phyloP scores from a whole-genome alignment of 37 sponge, comb jelly and placozoan species.

The Cliona cf. orientalis region DNA sequence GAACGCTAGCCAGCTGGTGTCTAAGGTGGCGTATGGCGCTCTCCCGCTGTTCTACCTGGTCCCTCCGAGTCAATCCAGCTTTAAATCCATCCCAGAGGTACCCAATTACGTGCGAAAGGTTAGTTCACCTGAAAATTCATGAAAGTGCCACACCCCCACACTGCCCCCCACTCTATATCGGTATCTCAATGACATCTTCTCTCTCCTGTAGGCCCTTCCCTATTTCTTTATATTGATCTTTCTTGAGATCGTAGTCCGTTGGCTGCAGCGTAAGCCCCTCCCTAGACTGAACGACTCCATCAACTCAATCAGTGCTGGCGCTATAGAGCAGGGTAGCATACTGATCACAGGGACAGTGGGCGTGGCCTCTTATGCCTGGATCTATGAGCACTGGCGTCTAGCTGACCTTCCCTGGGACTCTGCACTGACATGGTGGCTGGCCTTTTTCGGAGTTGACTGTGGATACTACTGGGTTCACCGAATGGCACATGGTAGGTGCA shows the following conservation, averaged over 20 bases:
- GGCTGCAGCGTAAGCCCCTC: conserved; percentile 28
- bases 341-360: conserved; percentile 31
- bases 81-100: conserved; percentile 55
- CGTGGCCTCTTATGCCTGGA: conserved; percentile 65
- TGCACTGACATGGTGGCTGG: conserved; percentile 84
- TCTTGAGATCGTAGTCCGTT: conserved; percentile 60
- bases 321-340: conserved; percentile 19
- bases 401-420: conserved; percentile 87
- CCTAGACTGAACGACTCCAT: conserved; percentile 76
- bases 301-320: conserved; percentile 78
- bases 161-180: neutral
- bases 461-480: conserved; percentile 91
- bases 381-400: conserved; percentile 60
- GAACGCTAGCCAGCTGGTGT: neutral
- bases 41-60: conserved; percentile 82
- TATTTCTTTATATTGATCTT: conserved; percentile 76
- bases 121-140: neutral
- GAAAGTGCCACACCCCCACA: neutral
- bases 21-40: neutral
- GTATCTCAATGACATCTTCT: no score
- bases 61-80: conserved; percentile 70
- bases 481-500: conserved; percentile 84
- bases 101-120: conserved; percentile 85
- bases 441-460: conserved; percentile 73
- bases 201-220: conserved; percentile 59